These are phyloP conservation scores for Iguana delicatissima DNA, from an alignment of 2,797 vertebrate species.

Conservation along the genomic window DNA sequence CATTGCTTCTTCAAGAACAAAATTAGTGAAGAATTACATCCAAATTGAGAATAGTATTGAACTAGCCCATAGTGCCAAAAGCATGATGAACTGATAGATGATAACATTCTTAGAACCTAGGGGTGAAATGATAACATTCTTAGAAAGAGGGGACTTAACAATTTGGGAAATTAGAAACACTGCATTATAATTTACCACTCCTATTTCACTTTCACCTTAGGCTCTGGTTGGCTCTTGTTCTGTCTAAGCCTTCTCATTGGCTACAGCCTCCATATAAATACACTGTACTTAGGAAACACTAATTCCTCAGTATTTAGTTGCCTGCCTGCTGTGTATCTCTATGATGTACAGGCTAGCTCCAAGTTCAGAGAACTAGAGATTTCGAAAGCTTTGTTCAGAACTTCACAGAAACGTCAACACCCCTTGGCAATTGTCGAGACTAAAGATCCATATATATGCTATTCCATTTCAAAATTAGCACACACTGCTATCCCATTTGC, in stretches of 20 bases:
- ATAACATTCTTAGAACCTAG: no score
- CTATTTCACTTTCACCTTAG: neutral
- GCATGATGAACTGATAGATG: neutral
- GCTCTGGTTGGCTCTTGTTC: neutral
- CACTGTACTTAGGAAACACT: neutral
- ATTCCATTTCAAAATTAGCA: no score
- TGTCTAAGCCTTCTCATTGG: neutral
- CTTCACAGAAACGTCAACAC: no score
- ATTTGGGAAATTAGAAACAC: neutral
- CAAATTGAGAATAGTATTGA: no score
- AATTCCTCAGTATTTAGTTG: neutral
- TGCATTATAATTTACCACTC: neutral
- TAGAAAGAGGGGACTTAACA: neutral
- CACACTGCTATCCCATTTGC: no score
- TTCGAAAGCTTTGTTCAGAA: no score
- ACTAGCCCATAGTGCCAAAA: neutral
- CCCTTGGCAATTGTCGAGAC: no score
- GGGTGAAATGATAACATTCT: neutral
- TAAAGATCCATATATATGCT: no score
- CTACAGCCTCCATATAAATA: neutral
- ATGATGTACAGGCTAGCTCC: no score
- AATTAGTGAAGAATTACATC: no score
- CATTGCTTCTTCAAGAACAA: no score
- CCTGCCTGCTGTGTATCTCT: neutral
- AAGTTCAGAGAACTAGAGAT: no score